Evolutionary conservation across 2,888 invertebrate species (phyloP), one percentile per base, ranked within the genome.

Genomic region (Atherix ibis): DNA sequence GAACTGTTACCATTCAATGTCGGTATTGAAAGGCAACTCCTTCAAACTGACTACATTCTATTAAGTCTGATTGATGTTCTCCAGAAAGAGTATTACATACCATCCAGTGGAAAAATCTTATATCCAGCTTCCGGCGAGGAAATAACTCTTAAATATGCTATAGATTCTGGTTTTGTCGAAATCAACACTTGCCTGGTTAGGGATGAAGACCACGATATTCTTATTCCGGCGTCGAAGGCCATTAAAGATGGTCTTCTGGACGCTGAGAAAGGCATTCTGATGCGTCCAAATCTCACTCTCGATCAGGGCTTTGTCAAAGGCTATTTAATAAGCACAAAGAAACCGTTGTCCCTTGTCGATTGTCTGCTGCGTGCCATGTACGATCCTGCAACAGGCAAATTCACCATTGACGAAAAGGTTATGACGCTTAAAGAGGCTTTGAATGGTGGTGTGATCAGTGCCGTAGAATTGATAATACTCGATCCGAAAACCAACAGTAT

Each of bases 261-360:
- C 54, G 63, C 76, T 28, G 69, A 76, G 32, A 66, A 66, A 42
- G 85, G 84, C 26, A 56, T 75, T 16, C 58, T 88, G 17, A 73
- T 72, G 2, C 68, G 70, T 40, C 84, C 84, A 1, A 59, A 68
- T 40, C 67, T 80, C 50, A 74, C 77, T 34, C 63, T 88, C 26
- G 79, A 83, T 54, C 73, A 80, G 46, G 88, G 87, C 3, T 73
- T 76, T 45, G 73, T 78, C 32, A 84, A 81, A 52, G 85, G 87
- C 5, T 82, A 80, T 51, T 66, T 88, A 27, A 60, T 87, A 18
- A 81, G 78, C 48, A 78, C 81, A 18, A 70, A 73, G 35, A 76
- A 80, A 48, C 85, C 87, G 1, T 74, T 80, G 70, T 79, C 84
- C 1, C 60, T 88, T 38, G 83, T 83, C 54, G 83, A 87, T 63